Evolutionary conservation across 2,113 vertebrate genomes (phyloP).

Genomic region (Pteruthius melanotis): DNA sequence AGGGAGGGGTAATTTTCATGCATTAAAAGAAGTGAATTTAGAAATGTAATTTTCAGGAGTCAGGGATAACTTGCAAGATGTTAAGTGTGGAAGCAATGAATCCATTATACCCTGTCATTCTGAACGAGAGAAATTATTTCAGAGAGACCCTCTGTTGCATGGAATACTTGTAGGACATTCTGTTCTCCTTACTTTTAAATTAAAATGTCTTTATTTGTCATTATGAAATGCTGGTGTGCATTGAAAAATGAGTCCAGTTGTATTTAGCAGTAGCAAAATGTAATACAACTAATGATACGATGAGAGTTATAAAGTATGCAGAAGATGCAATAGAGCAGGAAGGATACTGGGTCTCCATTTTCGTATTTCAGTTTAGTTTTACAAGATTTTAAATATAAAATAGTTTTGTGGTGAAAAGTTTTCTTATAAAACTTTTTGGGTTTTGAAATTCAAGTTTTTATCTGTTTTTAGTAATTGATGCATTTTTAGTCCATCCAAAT

Average conservation of each 20-base stretch:
- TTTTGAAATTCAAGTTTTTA: not conserved
- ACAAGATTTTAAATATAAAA: not conserved
- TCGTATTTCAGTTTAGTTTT: not conserved
- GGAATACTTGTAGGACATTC: not conserved
- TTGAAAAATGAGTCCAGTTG: not conserved
- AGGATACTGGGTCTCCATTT: not conserved
- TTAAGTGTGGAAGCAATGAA: not conserved
- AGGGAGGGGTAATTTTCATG: not conserved
- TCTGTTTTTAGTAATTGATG: not conserved
- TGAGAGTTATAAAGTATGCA: not conserved
- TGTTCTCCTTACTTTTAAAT: not conserved
- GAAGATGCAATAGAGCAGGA: not conserved
- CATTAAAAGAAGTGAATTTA: not conserved
- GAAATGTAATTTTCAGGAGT: constrained; percentile 18
- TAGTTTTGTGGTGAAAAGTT: not conserved
- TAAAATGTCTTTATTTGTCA: constrained; percentile 12
- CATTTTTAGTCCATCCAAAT: not conserved
- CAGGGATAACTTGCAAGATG: not conserved
- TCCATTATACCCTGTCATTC: not conserved
- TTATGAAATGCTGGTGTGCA: not conserved
- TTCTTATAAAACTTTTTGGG: not conserved
- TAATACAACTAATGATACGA: not conserved
- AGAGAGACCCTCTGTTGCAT: not conserved
- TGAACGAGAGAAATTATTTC: not conserved
- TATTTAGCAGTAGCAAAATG: not conserved